These are phyloP conservation scores for Propithecus perrieri DNA, from an alignment of 2,797 vertebrate species.

Conservation along the genomic window DNA sequence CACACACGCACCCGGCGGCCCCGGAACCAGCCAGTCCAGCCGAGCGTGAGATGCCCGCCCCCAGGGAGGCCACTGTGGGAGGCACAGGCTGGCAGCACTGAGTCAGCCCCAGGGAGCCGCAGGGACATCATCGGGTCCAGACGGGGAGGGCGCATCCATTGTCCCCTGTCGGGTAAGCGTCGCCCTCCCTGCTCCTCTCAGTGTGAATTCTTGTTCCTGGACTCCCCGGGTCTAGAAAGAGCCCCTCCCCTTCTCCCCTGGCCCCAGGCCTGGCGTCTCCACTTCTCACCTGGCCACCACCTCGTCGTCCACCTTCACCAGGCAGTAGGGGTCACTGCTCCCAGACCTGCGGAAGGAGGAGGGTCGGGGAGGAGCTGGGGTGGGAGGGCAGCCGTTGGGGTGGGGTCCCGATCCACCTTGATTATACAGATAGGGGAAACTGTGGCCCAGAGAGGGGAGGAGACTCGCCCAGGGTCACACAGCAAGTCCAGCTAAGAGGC, in stretches of 20 bases:
- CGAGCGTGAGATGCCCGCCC: conserved; percentile 54
- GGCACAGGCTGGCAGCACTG: conserved; percentile 29
- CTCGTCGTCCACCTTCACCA: conserved; percentile 95
- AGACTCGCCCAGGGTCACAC: background rate
- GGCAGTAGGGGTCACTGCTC: conserved; percentile 95
- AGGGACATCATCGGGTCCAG: background rate
- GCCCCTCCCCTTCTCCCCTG: background rate
- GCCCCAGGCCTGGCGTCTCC: accelerated
- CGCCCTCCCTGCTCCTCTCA: background rate
- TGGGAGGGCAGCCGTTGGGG: accelerated
- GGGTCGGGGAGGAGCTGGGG: background rate
- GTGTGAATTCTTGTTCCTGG: background rate
- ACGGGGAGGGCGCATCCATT: background rate
- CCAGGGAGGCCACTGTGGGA: background rate
- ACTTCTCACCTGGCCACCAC: conserved; percentile 93
- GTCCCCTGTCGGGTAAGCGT: accelerated
- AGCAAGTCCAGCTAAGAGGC: background rate
- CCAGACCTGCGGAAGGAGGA: conserved; percentile 86
- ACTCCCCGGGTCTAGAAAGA: background rate
- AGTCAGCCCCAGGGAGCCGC: conserved; percentile 49
- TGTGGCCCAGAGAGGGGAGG: background rate
- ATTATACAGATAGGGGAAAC: background rate
- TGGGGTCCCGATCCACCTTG: background rate
- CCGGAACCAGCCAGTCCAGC: conserved; percentile 48
- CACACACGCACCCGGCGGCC: background rate